These are phyloP conservation scores for Lasioglossum vierecki DNA, from an alignment of 2,888 invertebrate species.

Conservation along the genomic window DNA sequence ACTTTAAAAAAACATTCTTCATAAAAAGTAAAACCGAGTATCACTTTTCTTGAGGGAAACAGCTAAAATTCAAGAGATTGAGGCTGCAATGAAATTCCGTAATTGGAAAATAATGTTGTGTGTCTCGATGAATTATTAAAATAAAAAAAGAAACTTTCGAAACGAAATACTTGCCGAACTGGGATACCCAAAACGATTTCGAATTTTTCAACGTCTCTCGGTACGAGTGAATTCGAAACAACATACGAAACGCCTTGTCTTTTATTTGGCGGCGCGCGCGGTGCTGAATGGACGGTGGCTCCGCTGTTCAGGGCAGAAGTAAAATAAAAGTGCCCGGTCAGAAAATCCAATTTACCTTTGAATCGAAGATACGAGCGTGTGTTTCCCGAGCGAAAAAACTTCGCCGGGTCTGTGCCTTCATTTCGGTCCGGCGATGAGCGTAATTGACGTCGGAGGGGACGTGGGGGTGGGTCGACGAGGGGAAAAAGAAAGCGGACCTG, in stretches of 20 bases:
- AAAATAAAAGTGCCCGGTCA: conserved; percentile 27
- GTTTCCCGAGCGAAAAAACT: conserved; percentile 53
- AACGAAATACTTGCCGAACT: too few relatives aligned
- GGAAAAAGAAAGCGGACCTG: conserved; percentile 11
- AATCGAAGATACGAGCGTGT: conserved; percentile 18
- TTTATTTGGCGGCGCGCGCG: neutral
- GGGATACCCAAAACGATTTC: neutral
- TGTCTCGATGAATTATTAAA: neutral
- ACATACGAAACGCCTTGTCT: neutral
- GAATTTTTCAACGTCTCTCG: neutral
- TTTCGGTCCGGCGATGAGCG: conserved; percentile 49
- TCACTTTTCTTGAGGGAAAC: too few relatives aligned
- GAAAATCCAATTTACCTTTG: conserved; percentile 50
- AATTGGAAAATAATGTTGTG: neutral
- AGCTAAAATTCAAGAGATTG: too few relatives aligned
- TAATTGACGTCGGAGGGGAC: conserved; percentile 53
- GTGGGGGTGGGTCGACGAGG: neutral
- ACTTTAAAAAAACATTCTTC: too few relatives aligned
- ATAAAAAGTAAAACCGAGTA: too few relatives aligned
- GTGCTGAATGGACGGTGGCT: neutral
- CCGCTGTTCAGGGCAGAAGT: neutral
- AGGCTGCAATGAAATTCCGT: too few relatives aligned
- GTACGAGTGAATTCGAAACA: neutral
- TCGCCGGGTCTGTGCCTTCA: conserved; percentile 34
- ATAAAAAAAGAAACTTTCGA: neutral